phyloP scores from a whole-genome alignment of 2,113 vertebrate genomes.

The Mungos mungo region DNA sequence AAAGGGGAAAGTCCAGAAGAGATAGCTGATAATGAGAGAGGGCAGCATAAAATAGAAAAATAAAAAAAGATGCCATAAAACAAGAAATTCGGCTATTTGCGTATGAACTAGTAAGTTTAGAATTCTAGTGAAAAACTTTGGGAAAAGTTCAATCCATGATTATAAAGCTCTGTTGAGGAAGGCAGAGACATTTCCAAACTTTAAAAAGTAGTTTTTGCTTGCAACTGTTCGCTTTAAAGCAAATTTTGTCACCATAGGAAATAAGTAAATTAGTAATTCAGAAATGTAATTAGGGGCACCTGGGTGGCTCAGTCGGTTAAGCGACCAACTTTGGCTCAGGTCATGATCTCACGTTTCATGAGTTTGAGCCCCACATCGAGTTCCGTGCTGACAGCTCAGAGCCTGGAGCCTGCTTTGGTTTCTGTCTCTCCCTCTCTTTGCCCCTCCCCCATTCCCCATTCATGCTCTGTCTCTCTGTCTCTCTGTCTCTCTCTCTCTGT shows the following conservation, averaged over 20 bases:
- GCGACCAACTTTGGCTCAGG: too few relatives aligned
- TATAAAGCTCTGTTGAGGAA: background rate
- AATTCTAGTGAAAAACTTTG: background rate
- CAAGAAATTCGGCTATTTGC: background rate
- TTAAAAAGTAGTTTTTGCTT: slow-evolving; percentile 1
- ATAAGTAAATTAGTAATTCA: background rate
- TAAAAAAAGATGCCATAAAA: background rate
- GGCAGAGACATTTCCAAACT: background rate
- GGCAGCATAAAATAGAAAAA: background rate
- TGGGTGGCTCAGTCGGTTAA: too few relatives aligned
- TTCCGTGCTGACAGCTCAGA: too few relatives aligned
- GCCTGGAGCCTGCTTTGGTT: too few relatives aligned
- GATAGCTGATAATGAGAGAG: background rate
- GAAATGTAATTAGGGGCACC: background rate
- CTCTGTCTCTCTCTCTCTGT: too few relatives aligned
- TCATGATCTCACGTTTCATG: too few relatives aligned
- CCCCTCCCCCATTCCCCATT: too few relatives aligned
- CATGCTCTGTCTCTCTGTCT: too few relatives aligned
- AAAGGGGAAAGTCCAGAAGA: background rate
- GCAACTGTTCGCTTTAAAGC: background rate
- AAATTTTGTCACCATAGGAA: background rate
- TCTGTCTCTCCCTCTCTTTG: too few relatives aligned
- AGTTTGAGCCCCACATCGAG: too few relatives aligned
- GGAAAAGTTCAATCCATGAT: background rate
- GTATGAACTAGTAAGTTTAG: background rate